phyloP scores from a whole-genome alignment of 1,140 invertebrate genomes.

The Meloidogyne floridensis region DNA sequence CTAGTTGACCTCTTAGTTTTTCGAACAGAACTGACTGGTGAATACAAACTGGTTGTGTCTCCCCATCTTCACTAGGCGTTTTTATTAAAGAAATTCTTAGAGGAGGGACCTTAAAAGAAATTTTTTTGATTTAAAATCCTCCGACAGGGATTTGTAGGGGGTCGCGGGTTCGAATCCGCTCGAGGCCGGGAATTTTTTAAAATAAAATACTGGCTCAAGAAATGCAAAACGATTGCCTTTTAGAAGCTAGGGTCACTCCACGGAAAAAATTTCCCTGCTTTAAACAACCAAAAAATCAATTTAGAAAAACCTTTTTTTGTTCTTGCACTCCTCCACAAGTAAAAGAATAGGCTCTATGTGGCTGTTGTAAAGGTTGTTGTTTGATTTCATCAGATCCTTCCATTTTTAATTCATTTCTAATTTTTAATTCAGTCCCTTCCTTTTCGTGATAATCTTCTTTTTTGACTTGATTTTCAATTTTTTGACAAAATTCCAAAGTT shows the following conservation, averaged over 20 bases:
- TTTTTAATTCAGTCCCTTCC: conserved; percentile 1
- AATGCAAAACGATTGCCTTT: no score
- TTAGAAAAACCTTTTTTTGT: conserved; percentile 29
- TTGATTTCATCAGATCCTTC: conserved; percentile 16
- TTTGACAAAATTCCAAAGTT: not conserved
- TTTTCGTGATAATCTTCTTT: conserved; percentile 11
- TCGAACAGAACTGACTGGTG: not conserved
- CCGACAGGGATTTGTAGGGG: not conserved
- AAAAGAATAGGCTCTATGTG: not conserved
- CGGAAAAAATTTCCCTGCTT: no score
- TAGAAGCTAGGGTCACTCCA: no score
- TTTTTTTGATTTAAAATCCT: not conserved
- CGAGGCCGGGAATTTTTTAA: not conserved
- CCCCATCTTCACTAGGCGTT: conserved; percentile 40
- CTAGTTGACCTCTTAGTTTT: not conserved
- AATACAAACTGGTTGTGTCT: not conserved
- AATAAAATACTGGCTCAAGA: not conserved
- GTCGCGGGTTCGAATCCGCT: no score
- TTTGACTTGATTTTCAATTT: conserved; percentile 24
- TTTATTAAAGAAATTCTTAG: conserved; percentile 35
- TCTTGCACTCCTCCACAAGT: conserved; percentile 14
- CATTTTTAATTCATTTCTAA: conserved; percentile 7
- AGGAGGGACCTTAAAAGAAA: conserved; percentile 29
- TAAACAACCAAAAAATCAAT: not conserved
- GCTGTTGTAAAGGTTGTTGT: not conserved